A percentile compares a stretch with the other conserved stretches of the same genome.
phyloP scores from a whole-genome alignment of 92 coral and sea anemone genomes.

The Parazoanthus swiftii region DNA sequence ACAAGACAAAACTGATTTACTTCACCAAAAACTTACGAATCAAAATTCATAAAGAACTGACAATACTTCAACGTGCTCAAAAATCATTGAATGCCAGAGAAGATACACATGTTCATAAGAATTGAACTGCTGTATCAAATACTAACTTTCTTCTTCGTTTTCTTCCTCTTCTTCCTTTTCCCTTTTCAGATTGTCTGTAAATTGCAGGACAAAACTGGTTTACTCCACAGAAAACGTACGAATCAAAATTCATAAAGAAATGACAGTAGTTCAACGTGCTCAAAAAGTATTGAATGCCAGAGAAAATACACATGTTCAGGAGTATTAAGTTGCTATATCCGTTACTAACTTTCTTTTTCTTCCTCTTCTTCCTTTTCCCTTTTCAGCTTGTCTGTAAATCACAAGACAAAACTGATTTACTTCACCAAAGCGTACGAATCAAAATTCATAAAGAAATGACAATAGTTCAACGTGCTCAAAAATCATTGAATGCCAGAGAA shows the following conservation, averaged over 20 bases:
- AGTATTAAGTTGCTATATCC: neutral
- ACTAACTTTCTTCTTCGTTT: conserved; percentile 37
- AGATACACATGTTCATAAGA: no score
- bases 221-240: neutral
- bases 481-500: no score
- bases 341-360: conserved; percentile 40
- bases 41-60: no score
- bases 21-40: neutral
- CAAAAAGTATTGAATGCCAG: no score
- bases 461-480: no score
- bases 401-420: neutral
- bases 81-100: no score
- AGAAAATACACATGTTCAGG: no score
- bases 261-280: neutral
- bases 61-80: neutral
- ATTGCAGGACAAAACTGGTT: neutral
- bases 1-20: neutral
- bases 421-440: neutral
- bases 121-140: neutral
- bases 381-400: conserved; percentile 29
- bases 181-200: conserved; percentile 33
- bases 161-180: conserved; percentile 25
- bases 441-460: neutral
- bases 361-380: conserved; percentile 19
- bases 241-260: no score